A percentile compares a stretch with the other conserved stretches of the same genome.
phyloP scores from a whole-genome alignment of 1,140 invertebrate genomes.

The Drosophila fuyamai region DNA sequence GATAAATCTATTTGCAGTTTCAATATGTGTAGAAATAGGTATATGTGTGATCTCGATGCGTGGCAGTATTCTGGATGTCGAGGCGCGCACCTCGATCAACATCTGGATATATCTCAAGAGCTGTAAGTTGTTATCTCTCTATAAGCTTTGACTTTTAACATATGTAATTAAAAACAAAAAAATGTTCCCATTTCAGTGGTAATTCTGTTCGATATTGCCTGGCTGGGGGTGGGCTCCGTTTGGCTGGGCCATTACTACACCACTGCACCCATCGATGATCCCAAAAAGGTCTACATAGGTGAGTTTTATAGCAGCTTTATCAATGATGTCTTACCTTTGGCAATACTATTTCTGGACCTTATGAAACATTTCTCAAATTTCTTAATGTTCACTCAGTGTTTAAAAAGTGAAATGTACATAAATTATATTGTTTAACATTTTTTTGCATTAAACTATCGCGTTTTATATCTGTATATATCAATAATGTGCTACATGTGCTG shows the following conservation, averaged over 20 bases:
- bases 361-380: neutral
- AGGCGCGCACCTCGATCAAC: constrained; percentile 90
- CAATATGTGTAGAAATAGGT: constrained; percentile 89
- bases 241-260: constrained; percentile 91
- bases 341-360: neutral
- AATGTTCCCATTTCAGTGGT: constrained; percentile 88
- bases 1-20: constrained; percentile 85
- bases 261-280: constrained; percentile 88
- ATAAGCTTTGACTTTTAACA: neutral
- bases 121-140: constrained; percentile 86
- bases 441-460: neutral
- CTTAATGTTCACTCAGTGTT: neutral
- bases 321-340: too few relatives aligned
- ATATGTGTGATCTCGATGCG: constrained; percentile 92
- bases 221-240: constrained; percentile 90
- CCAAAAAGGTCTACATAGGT: constrained; percentile 92
- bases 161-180: too few relatives aligned
- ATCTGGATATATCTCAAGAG: constrained; percentile 93
- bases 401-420: too few relatives aligned
- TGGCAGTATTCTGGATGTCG: constrained; percentile 92
- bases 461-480: neutral
- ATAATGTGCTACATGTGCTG: too few relatives aligned
- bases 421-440: neutral
- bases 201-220: constrained; percentile 90
- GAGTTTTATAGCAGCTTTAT: constrained; percentile 81